Base-by-base conservation (phyloP, 2,888 invertebrate species). In the Tricholauxania praeusta region DNA sequence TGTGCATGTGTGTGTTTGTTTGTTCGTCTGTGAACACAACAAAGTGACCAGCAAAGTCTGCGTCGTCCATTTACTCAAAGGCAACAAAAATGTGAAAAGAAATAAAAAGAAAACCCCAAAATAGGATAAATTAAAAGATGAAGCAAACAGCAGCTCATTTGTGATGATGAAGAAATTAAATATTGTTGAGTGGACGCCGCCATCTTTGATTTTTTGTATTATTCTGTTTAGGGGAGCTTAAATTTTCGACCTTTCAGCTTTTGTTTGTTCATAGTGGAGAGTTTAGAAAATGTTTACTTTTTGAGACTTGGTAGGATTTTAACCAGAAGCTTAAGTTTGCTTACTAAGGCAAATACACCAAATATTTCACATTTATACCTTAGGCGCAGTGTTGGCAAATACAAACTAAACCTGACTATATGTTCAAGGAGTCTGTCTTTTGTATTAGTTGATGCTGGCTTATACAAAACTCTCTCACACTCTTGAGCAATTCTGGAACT, bases 151-250 rank as follows among this genome's bases (percentile, higher is more conserved):
- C 39, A 39, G 39, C 39, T 39, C 39, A 39, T 39, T 39, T 39
- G 39, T 49, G 32, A 49, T 48, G 68, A 57, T 68, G 68, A 68
- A 28, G 68, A 49, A 49, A 59, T 57, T 57, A 57, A 59, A 59
- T 49, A 39, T 39, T 39, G 57, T 48, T 28, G 28, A 5, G 39
- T 39, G 68, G 59, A 68, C 59, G 68, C 64, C 59, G 68, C 64
- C 64, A 64, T 64, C 64, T 64, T 64, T 39, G 39, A 39, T 39
- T 39, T 39, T 39, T 39, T 28, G n/a, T n/a, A 32, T 32, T 5
- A 17, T 51, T 59, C 14, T 60, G 28, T 14, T 32, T 32, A 28
- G 59, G 12, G 28, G 3, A 47, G 19, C 47, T 12, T 12, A 19
- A 17, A 22, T 57, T 57, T 57, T 57, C 6, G 57, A 14, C 28